phyloP scores from a whole-genome alignment of 2,888 invertebrate species.

The Meandrusa payeni region DNA sequence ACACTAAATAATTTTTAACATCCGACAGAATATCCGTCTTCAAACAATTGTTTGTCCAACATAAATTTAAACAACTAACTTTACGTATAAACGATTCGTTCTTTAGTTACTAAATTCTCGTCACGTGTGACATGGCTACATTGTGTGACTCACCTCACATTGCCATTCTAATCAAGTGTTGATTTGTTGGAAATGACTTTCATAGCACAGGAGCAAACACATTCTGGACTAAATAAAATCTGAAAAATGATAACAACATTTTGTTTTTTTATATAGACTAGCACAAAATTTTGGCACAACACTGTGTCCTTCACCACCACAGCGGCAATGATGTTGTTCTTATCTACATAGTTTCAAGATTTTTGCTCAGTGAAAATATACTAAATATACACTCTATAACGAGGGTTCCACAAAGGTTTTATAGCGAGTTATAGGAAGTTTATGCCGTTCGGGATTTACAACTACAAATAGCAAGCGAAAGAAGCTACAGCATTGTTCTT shows the following conservation, averaged over 20 bases:
- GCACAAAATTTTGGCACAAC: conserved; percentile 80
- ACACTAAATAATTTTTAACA: conserved; percentile 6
- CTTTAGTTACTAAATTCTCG: conserved; percentile 16
- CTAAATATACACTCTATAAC: conserved; percentile 38
- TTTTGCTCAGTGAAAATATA: conserved; percentile 59
- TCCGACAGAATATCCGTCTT: conserved; percentile 6
- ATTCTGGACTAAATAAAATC: conserved; percentile 80
- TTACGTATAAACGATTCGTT: conserved; percentile 22
- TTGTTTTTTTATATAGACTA: conserved; percentile 67
- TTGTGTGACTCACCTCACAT: conserved; percentile 40
- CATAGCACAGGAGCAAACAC: conserved; percentile 79
- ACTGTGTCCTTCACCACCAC: conserved; percentile 61
- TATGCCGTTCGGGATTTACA: conserved; percentile 46
- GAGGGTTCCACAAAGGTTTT: conserved; percentile 61
- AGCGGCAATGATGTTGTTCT: conserved; percentile 75
- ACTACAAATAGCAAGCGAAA: conserved; percentile 59
- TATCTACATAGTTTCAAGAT: conserved; percentile 45
- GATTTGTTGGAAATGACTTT: conserved; percentile 71
- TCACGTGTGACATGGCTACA: conserved; percentile 42
- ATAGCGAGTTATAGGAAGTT: conserved; percentile 49
- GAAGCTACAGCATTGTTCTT: conserved; percentile 56
- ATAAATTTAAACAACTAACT: conserved; percentile 8
- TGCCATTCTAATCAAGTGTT: conserved; percentile 57
- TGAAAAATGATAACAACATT: conserved; percentile 79
- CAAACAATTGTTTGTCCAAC: not conserved